These are phyloP conservation scores for Odontomyia ornata DNA, from an alignment of 2,888 invertebrate genomes.

Conservation along the genomic window DNA sequence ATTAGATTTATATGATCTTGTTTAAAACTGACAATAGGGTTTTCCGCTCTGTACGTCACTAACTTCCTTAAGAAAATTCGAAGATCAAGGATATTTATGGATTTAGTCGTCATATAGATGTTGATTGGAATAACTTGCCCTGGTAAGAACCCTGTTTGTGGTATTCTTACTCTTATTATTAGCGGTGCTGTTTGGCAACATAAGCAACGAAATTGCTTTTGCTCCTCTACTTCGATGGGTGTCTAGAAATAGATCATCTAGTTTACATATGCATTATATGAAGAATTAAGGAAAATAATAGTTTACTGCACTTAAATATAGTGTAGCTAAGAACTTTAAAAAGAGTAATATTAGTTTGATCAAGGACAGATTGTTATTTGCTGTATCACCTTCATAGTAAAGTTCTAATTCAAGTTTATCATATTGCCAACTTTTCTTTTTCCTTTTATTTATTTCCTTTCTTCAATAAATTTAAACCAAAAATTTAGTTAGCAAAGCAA, in stretches of 20 bases:
- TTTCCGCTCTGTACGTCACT: conserved; percentile 1
- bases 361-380: too few species aligned
- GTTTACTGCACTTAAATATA: too few species aligned
- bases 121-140: conserved; percentile 59
- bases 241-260: conserved; percentile 27
- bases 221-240: conserved; percentile 45
- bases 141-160: conserved; percentile 61
- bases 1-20: conserved; percentile 10
- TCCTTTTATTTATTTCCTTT: too few species aligned
- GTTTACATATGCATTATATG: too few species aligned
- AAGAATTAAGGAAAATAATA: too few species aligned
- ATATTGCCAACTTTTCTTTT: too few species aligned
- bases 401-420: too few species aligned
- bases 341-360: too few species aligned
- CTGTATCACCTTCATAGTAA: too few species aligned
- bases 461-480: too few species aligned
- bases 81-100: background rate
- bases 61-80: conserved; percentile 19
- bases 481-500: too few species aligned
- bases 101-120: conserved; percentile 24
- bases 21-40: background rate
- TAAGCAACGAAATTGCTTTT: conserved; percentile 57
- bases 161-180: conserved; percentile 54
- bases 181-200: conserved; percentile 57
- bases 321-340: too few species aligned